Evolutionary conservation across 2,888 invertebrate species (phyloP).

Genomic region (Hermaeophaga mercurialis): DNA sequence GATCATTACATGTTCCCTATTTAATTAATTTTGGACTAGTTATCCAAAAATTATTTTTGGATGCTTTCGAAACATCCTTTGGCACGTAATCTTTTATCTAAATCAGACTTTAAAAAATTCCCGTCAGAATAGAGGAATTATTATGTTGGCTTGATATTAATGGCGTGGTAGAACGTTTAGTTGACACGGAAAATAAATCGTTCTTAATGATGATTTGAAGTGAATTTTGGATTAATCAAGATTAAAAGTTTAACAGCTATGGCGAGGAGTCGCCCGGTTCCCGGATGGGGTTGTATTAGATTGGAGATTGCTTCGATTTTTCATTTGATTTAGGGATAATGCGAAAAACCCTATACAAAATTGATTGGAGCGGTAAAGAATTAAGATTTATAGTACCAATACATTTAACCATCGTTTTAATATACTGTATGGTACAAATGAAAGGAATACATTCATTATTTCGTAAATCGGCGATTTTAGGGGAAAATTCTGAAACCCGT

Average conservation of each 20-base stretch:
- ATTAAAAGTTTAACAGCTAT: constrained; percentile 40
- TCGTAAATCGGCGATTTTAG: too few relatives aligned
- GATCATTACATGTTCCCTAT: too few relatives aligned
- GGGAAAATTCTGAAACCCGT: too few relatives aligned
- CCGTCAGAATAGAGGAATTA: constrained; percentile 12
- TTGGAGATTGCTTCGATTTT: constrained; percentile 17
- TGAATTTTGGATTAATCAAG: constrained; percentile 39
- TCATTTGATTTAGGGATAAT: constrained; percentile 7
- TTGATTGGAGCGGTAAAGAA: too few relatives aligned
- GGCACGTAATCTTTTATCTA: not conserved
- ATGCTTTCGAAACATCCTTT: too few relatives aligned
- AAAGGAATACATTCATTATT: too few relatives aligned
- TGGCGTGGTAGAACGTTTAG: constrained; percentile 15
- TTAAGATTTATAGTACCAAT: too few relatives aligned
- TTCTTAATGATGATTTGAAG: constrained; percentile 39
- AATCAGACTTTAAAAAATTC: constrained; percentile 1
- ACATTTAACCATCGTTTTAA: too few relatives aligned
- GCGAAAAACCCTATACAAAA: too few relatives aligned
- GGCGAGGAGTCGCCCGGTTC: constrained; percentile 34
- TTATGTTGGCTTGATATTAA: constrained; percentile 15
- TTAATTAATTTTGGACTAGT: too few relatives aligned
- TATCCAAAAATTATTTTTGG: too few relatives aligned
- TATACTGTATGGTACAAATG: too few relatives aligned
- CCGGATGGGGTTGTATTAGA: constrained; percentile 7
- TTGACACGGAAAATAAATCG: constrained; percentile 35